Base-by-base conservation (phyloP, 2,888 invertebrate species). In the Hipparchia semele region DNA sequence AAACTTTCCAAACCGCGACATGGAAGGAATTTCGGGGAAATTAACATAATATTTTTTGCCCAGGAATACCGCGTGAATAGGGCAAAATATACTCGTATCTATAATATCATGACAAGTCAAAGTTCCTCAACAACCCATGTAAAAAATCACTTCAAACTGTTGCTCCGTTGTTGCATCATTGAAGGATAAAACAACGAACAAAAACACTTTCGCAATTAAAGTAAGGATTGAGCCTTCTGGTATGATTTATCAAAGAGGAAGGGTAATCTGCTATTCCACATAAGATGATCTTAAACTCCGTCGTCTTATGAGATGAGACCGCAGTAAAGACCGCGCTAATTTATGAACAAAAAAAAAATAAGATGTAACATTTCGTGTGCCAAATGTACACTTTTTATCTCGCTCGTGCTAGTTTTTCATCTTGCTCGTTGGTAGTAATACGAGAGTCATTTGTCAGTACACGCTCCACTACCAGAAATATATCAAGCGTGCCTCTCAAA, bases 401-500 rank as follows among this genome's bases (percentile, higher is more conserved):
- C 23, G 13, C 7, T 9, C 12, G 46, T 9, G 56, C 62, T 69
- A 69, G 62, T 74, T 73, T 75, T 76, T 76, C 73, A 73, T 70
- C 56, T 71, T 51, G 13, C 73, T 75, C 75, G 73, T 72, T 70
- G 61, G 75, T 71, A 75, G 76, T 75, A 79, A 75, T 73, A 76
- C 76, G 71, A 74, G 71, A 75, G 74, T 77, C 79, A 80, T 82
- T 81, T 81, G 76, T 82, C 80, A 81, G 79, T 70, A 72, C 64
- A 70, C 73, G 76, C 76, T 71, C 64, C 77, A 79, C 76, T 79
- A 77, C 76, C 75, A 77, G 80, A 78, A 81, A 82, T 82, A 86
- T 85, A 83, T 84, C 80, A 80, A 82, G 81, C 85, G 66, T 59
- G 81, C 81, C 82, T 85, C 88, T 90, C 90, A 85, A 87, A 89